Evolutionary conservation across 1,140 invertebrate species (phyloP).

Genomic region (Papilio glaucus): DNA sequence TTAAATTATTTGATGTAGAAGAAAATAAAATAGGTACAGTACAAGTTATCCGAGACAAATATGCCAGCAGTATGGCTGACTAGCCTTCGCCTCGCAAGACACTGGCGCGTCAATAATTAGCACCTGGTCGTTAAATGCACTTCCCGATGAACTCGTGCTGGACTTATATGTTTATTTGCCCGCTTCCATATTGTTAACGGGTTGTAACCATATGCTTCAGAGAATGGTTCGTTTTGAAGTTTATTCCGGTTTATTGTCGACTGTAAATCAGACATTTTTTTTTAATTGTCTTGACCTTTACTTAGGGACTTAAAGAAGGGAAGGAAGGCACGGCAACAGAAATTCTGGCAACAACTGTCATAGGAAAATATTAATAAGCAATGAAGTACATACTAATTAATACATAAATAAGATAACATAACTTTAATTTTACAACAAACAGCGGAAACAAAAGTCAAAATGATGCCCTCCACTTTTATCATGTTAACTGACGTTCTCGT

Average conservation of each 20-base stretch:
- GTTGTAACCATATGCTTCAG: neutral
- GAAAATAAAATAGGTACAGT: neutral
- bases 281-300: too few relatives aligned
- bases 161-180: neutral
- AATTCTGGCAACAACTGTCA: too few relatives aligned
- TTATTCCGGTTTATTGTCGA: neutral
- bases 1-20: neutral
- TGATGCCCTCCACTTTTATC: too few relatives aligned
- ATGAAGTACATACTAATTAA: too few relatives aligned
- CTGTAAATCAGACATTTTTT: neutral
- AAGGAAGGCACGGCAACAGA: too few relatives aligned
- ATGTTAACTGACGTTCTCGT: too few relatives aligned
- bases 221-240: neutral
- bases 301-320: too few relatives aligned
- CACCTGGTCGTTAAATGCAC: slow-evolving; percentile 3
- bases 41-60: neutral
- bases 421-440: too few relatives aligned
- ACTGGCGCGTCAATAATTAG: neutral
- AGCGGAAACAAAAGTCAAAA: too few relatives aligned
- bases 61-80: neutral
- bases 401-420: too few relatives aligned
- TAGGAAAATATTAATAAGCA: too few relatives aligned
- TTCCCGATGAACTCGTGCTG: neutral
- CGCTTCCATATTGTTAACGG: neutral
- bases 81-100: slow-evolving; percentile 2